Percentiles rank a stretch among this genome's conserved stretches.
phyloP scores from a whole-genome alignment of 2,888 invertebrate species.

The Epinotia nisella region DNA sequence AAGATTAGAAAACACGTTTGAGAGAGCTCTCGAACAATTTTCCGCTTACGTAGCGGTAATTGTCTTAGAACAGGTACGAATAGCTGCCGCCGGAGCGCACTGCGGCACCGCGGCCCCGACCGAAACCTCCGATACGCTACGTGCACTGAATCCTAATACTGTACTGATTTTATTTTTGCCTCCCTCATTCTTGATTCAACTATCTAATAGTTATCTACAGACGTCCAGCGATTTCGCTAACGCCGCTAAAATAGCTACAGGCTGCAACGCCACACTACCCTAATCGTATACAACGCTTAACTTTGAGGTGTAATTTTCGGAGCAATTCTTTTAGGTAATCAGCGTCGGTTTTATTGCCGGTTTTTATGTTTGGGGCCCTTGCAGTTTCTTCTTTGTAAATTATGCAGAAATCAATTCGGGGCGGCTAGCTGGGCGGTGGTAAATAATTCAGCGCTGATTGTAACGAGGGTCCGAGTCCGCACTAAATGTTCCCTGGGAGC shows the following conservation, averaged over 20 bases:
- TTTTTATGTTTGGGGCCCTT: conserved; percentile 63
- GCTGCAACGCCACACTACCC: conserved; percentile 17
- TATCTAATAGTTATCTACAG: conserved; percentile 75
- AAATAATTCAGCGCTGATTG: conserved; percentile 82
- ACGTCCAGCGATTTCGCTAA: conserved; percentile 60
- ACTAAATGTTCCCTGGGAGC: conserved; percentile 74
- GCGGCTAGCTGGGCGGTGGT: conserved; percentile 72
- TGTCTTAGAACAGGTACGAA: conserved; percentile 78
- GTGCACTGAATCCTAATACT: conserved; percentile 79
- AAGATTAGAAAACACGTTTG: conserved; percentile 81
- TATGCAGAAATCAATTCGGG: conserved; percentile 81
- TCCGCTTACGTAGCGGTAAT: conserved; percentile 82
- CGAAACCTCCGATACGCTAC: conserved; percentile 76
- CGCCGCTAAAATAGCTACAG: conserved; percentile 42
- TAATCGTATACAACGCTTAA: conserved; percentile 45
- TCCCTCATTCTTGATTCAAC: conserved; percentile 77
- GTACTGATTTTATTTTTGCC: conserved; percentile 82
- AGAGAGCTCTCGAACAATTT: conserved; percentile 77
- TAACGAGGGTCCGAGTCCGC: conserved; percentile 76
- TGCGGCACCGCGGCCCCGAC: conserved; percentile 72
- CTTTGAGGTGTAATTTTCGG: conserved; percentile 48
- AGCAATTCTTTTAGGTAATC: conserved; percentile 55
- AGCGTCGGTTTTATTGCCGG: conserved; percentile 61
- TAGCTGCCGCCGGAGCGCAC: conserved; percentile 72
- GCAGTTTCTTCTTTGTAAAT: conserved; percentile 72